These are phyloP conservation scores for Drosophila rufa DNA, from an alignment of 1,140 invertebrate genomes.

Conservation along the genomic window DNA sequence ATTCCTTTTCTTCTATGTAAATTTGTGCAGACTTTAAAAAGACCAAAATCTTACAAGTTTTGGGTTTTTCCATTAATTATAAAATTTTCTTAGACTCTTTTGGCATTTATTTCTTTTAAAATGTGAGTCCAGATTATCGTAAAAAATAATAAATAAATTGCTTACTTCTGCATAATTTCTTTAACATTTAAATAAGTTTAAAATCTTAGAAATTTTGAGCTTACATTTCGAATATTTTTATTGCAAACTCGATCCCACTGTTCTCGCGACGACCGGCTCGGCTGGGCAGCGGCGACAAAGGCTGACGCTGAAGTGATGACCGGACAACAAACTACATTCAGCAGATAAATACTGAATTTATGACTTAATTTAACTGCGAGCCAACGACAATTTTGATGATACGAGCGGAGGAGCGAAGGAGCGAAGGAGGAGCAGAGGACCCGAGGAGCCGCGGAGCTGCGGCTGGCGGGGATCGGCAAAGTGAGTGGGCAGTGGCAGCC, in stretches of 20 bases:
- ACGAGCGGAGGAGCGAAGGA: slow-evolving; percentile 20
- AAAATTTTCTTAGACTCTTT: no score
- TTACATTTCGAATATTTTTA: no score
- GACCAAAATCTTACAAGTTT: no score
- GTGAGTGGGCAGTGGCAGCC: slow-evolving; percentile 78
- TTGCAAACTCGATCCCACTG: slow-evolving; percentile 4
- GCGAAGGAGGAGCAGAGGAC: background rate
- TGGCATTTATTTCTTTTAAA: no score
- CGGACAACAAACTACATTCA: slow-evolving; percentile 85
- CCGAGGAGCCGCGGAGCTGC: background rate
- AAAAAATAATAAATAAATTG: background rate
- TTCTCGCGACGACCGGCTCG: slow-evolving; percentile 34
- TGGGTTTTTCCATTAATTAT: no score
- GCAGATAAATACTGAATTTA: slow-evolving; percentile 85
- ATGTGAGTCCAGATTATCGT: no score
- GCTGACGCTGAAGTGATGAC: slow-evolving; percentile 84
- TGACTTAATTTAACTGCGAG: slow-evolving; percentile 85
- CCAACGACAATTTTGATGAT: slow-evolving; percentile 83
- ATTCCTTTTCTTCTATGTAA: background rate
- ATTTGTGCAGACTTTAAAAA: background rate
- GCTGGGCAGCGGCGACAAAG: slow-evolving; percentile 65
- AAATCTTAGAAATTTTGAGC: background rate
- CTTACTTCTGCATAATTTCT: background rate
- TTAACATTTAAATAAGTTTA: no score
- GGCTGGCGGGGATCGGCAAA: slow-evolving; percentile 27